A percentile compares a stretch with the other conserved stretches of the same genome.
Evolutionary conservation across 2,113 vertebrate genomes (phyloP).

Genomic region (Spea bombifrons): DNA sequence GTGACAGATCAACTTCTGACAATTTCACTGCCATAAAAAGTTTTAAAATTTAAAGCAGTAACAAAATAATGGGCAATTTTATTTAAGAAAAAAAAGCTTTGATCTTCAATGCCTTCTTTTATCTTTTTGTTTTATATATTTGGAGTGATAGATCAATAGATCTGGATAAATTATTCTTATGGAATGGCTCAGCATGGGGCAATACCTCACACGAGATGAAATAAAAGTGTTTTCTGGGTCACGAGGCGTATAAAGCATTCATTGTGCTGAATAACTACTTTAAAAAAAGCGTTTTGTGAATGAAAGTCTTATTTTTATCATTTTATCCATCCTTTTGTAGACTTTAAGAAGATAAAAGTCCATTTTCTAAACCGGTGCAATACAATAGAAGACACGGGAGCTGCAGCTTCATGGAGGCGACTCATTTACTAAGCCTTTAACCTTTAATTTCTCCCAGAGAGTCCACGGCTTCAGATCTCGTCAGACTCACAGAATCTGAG

Average conservation of each 20-base stretch:
- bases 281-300: neutral
- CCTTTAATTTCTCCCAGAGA: neutral
- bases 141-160: neutral
- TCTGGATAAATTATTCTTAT: neutral
- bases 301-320: neutral
- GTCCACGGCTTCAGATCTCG: too few species aligned
- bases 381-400: neutral
- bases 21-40: too few species aligned
- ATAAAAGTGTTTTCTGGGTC: neutral
- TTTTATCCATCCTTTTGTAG: neutral
- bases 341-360: neutral
- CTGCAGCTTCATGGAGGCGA: neutral
- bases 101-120: too few species aligned
- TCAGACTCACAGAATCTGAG: too few species aligned
- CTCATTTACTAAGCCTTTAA: neutral
- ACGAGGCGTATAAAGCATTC: neutral
- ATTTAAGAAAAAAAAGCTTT: too few species aligned
- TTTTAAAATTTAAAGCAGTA: too few species aligned
- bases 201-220: neutral
- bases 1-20: too few species aligned
- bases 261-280: neutral
- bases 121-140: neutral
- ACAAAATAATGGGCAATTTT: too few species aligned
- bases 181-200: neutral
- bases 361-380: neutral